Base-by-base conservation (phyloP, 2,797 vertebrate species). In the Graptemys geographica region DNA sequence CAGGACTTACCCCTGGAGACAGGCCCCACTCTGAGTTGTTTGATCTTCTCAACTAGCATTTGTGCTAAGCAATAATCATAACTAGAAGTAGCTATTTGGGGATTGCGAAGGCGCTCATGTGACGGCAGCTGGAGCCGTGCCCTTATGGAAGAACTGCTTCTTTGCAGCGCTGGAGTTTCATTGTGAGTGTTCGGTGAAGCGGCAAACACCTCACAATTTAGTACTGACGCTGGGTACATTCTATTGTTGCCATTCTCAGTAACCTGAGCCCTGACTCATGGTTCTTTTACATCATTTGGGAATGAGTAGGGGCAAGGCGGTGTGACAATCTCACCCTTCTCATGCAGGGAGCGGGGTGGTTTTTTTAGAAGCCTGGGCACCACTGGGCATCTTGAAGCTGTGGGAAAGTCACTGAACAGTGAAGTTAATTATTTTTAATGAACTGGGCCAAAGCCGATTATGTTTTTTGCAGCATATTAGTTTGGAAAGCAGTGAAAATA, bases 361-460 rank as follows among this genome's bases (percentile, higher is more conserved):
- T 84, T 88, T 88, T 90, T 78, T 1, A 11, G 89, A 37, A 0
- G 28, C 83, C 94, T 89, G 93, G 89, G 94, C 15, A 2, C 90
- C 90, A 6, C 9, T 90, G 92, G 91, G 91, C 93, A 97, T 94
- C 92, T 95, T 57, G 11, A 52, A 84, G n/a, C 95, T 89, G 79
- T 0, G 0, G 79, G 90, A 96, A 96, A 97, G 96, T 90, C 93
- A 94, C 84, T 47, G 21, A 90, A 56, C 89, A 95, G 93, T 94
- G 92, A 96, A 95, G 85, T 96, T 96, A 97, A 97, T 96, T 97
- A 96, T 90, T 96, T 97, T 97, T 97, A 97, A 97, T 93, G 94
- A 98, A 96, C 90, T 90, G 84, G 92, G 92, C 92, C 93, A 94
- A 95, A 90, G 88, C 93, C 0, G 87, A 97, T 96, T 96, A 93